phyloP scores from a whole-genome alignment of 2,113 vertebrate genomes.

The Caloenas nicobarica region DNA sequence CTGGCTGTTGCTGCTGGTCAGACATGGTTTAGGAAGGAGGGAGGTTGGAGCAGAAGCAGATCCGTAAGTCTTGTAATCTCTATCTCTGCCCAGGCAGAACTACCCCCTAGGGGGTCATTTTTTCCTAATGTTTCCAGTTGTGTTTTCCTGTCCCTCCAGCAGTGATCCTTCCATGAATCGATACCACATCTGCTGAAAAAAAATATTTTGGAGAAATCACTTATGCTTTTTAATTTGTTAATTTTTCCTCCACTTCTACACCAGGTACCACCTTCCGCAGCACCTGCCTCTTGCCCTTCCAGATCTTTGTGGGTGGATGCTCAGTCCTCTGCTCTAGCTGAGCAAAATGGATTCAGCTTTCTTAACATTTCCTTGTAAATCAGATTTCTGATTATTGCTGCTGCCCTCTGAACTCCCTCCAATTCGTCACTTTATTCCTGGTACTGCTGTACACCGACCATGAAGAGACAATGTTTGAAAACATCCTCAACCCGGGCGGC shows the following conservation, averaged over 20 bases:
- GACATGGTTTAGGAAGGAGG: not conserved
- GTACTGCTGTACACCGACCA: not conserved
- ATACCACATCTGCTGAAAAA: not conserved
- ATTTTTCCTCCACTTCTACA: not conserved
- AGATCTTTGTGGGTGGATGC: not conserved
- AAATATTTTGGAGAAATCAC: not conserved
- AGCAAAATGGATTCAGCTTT: conserved; percentile 20
- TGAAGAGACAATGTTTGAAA: conserved; percentile 50
- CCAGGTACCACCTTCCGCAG: not conserved
- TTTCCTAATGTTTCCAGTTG: not conserved
- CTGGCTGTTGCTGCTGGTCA: not conserved
- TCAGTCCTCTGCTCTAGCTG: not conserved
- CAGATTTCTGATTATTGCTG: conserved; percentile 57
- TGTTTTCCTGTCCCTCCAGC: not conserved
- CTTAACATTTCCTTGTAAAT: conserved; percentile 48
- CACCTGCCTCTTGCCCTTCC: not conserved
- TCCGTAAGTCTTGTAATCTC: not conserved
- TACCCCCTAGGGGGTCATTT: not conserved
- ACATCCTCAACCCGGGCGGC: conserved; percentile 17
- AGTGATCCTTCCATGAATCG: not conserved
- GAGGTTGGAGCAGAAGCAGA: not conserved
- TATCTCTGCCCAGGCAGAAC: not conserved
- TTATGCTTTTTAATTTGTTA: not conserved
- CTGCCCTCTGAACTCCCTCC: conserved; percentile 58
- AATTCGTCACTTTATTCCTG: conserved; percentile 21